Base-by-base conservation (phyloP, 1,140 invertebrate genomes). In the Apocrypta bakeri region DNA sequence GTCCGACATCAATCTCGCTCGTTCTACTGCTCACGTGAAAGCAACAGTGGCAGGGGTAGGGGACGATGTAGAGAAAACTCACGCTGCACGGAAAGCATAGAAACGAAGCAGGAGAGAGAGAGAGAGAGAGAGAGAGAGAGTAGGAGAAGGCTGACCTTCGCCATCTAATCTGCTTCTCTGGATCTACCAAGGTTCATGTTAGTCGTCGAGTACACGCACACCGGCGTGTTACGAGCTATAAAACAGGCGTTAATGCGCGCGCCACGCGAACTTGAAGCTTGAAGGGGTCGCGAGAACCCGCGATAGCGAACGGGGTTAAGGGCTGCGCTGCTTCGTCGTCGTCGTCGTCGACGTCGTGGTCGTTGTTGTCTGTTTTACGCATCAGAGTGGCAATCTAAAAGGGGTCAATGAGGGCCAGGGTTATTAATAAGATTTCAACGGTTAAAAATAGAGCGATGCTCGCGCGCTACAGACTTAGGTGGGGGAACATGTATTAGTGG, bases 251-350 rank as follows among this genome's bases (percentile, higher is more conserved):
- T 64, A 66, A 81, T 76, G 72, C 63, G 29, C 73, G 80, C 61
- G 72, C 80, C 75, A 82, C 81, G 81, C 82, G 82, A 83, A 83
- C 82, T 83, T 83, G 82, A 79, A 80, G 78, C 56, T 40, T 31
- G 42, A 71, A 75, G 69, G 56, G 69, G 82, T 74, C 75, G 80
- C 33, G 71, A 33, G 33, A 64, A 11, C 25, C 42, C 37, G 75
- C 75, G 76, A 79, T 42, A 79, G 71, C 61, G 61, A 83, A 79
- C 76, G 75, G 76, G 82, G 82, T 83, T 83, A 83, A 83, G 82
- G 82, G 82, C 81, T 83, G 77, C 81, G 27, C 29, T 61, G 33
- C 33, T 42, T 24, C 78, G 66, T 42, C 68, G 48, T 56, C 48
- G 17, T 27, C 1, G 63, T 33, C 69, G 69, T 14, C 4, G 69